Conservation (phyloP, 2,888 invertebrate species). For the Furcula furcula region DNA sequence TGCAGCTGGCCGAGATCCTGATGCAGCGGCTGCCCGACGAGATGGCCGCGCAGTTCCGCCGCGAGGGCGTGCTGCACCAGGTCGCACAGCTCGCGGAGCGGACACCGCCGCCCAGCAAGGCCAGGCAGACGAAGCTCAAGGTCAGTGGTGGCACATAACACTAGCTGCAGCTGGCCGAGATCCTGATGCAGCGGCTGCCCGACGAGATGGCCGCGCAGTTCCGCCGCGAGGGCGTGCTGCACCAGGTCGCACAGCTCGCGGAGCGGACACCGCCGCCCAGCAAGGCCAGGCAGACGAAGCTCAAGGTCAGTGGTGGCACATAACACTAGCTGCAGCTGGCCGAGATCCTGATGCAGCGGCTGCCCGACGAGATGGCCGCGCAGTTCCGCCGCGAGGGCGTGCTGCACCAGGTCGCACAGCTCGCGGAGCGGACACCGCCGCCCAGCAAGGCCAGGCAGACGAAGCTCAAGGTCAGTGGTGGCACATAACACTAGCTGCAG, state of each 20-base stretch:
- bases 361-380: no score
- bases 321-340: no score
- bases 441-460: no score
- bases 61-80: conserved; percentile 99
- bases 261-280: conserved; percentile 42
- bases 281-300: conserved; percentile 77
- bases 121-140: conserved; percentile 76
- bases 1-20: conserved; percentile 98
- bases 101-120: conserved; percentile 51
- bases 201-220: conserved; percentile 98
- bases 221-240: conserved; percentile 98
- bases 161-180: conserved; percentile 97
- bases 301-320: no score
- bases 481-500: no score
- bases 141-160: no score
- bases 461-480: no score
- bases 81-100: conserved; percentile 72
- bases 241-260: conserved; percentile 85
- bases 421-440: no score
- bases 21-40: conserved; percentile 98
- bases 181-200: conserved; percentile 97
- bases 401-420: no score
- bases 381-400: no score
- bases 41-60: conserved; percentile 96
- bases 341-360: no score